These are phyloP conservation scores for Myanophis thanlyinensis DNA, from an alignment of 2,113 vertebrate species.

Conservation along the genomic window DNA sequence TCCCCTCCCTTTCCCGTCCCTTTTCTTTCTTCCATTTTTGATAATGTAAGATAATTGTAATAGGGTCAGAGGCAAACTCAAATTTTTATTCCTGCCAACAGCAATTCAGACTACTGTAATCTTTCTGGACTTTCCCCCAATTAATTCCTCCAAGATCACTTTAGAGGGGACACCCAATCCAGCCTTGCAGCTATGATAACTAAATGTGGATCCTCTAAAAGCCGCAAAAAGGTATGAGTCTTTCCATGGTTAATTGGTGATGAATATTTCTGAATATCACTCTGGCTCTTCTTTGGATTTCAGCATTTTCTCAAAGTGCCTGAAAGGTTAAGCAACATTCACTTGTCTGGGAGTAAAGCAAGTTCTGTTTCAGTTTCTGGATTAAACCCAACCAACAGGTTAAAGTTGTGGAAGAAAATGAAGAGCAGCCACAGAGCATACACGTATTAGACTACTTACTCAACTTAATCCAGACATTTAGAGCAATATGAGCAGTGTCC, in stretches of 20 bases:
- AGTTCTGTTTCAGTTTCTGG: not conserved
- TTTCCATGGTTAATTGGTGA: not conserved
- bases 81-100: conserved; percentile 49
- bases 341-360: not conserved
- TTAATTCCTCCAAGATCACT: conserved; percentile 54
- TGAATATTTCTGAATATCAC: not conserved
- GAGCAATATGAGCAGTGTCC: not conserved
- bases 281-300: not conserved
- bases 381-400: not conserved
- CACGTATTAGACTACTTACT: not conserved
- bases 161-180: conserved; percentile 40
- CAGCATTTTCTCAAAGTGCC: not conserved
- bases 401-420: not conserved
- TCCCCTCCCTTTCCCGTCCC: not conserved
- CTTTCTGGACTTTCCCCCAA: conserved; percentile 34
- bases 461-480: not conserved
- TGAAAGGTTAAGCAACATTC: not conserved
- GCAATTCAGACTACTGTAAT: conserved; percentile 42
- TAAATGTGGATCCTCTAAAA: conserved; percentile 28
- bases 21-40: conserved; percentile 14
- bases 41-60: conserved; percentile 44
- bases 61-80: conserved; percentile 51
- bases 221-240: not conserved
- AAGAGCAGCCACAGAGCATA: not conserved
- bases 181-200: not conserved